Evolutionary conservation across 2,888 invertebrate genomes (phyloP).

Genomic region (Pristionchus exspectatus): DNA sequence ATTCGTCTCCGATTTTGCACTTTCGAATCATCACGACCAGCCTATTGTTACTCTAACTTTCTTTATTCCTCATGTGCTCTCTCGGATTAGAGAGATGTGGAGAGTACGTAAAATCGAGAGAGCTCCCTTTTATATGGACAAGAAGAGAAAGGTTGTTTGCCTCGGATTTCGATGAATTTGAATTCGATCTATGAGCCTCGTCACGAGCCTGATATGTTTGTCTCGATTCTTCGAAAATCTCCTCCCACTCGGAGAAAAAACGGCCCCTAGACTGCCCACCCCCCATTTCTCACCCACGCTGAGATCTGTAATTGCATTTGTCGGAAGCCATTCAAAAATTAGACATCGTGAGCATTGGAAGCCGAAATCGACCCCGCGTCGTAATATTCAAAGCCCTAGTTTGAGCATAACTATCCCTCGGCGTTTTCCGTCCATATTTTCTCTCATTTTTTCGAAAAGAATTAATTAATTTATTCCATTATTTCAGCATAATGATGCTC

Average conservation of each 20-base stretch:
- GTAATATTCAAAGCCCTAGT: background rate
- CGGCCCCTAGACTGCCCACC: too few species aligned
- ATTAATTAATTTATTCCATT: background rate
- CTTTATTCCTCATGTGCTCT: background rate
- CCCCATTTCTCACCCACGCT: too few species aligned
- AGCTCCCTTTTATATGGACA: background rate
- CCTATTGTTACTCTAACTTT: background rate
- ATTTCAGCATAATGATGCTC: background rate
- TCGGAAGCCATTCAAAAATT: too few species aligned
- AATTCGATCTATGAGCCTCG: background rate
- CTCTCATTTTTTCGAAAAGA: background rate
- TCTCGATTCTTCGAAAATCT: background rate
- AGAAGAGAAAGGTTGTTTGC: background rate
- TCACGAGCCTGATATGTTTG: background rate
- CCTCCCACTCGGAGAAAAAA: too few species aligned
- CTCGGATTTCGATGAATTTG: background rate
- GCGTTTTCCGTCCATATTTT: too few species aligned
- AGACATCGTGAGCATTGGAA: background rate
- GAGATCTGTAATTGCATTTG: too few species aligned
- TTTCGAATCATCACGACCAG: too few species aligned
- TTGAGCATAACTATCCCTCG: background rate
- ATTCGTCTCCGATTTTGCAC: too few species aligned
- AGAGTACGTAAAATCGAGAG: background rate
- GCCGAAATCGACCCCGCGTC: background rate
- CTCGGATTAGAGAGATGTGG: background rate